Evolutionary conservation across 1,140 invertebrate species (phyloP).

Genomic region (Trichonephila clavata): DNA sequence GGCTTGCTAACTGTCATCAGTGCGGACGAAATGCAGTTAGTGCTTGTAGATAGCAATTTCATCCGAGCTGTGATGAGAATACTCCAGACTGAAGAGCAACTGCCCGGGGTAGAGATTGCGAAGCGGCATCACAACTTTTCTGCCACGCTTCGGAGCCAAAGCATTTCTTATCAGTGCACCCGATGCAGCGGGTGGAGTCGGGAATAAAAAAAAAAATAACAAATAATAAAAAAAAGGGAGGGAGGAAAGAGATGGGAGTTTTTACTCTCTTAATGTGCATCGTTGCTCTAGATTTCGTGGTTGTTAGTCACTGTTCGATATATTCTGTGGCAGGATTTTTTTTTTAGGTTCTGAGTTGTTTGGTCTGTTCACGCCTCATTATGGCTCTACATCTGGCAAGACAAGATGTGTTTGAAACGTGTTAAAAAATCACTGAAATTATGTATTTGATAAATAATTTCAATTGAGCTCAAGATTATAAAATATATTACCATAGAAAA

Average conservation of each 20-base stretch:
- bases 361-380: neutral
- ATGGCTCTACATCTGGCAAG: neutral
- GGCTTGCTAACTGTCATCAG: conserved; percentile 49
- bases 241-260: conserved; percentile 12
- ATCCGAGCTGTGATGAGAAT: neutral
- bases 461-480: too few relatives aligned
- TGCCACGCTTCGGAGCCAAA: conserved; percentile 5
- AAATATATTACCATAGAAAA: too few relatives aligned
- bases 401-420: neutral
- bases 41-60: conserved; percentile 10
- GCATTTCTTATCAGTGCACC: conserved; percentile 51
- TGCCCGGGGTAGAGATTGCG: conserved; percentile 43
- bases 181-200: neutral
- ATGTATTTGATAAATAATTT: too few relatives aligned
- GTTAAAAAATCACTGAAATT: neutral
- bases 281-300: conserved; percentile 29
- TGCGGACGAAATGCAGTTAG: conserved; percentile 45
- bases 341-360: neutral
- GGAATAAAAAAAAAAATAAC: too few relatives aligned
- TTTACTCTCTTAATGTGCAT: conserved; percentile 9
- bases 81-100: conserved; percentile 6
- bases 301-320: neutral
- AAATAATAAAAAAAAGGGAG: neutral
- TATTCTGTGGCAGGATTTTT: neutral
- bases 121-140: neutral